Evolutionary conservation across 2,888 invertebrate genomes (phyloP), one percentile per base, ranked within the genome.

Genomic region (Stictocephala bisonia): DNA sequence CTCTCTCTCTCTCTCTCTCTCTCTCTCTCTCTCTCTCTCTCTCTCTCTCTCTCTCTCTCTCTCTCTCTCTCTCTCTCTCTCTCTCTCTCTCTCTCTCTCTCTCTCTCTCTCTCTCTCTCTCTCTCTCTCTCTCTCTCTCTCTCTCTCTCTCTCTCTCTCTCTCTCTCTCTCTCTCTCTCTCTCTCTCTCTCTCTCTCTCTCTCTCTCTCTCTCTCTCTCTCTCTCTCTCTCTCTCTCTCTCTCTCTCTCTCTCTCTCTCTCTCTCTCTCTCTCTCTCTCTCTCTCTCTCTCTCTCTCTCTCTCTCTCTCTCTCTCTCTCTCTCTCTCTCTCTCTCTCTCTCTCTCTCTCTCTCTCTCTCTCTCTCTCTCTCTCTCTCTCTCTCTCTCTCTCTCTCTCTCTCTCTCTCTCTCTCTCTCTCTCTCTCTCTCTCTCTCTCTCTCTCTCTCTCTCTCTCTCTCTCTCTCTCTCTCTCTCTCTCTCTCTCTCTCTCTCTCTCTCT

Each of bases 1-100:
- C 22, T 20, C 53, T 53, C 53, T 53, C 53, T 53, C 22, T 53
- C 53, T 53, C 53, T 53, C 22, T 3, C 24, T 53, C 53, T 18
- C 18, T 13, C 50, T 50, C 18, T 50, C 18, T 50, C 18, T 18
- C 18, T 18, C 18, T 18, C 50, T 50, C 11, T 11, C 11, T 50
- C 50, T 50, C 50, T 50, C 18, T 50, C 18, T 50, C 53, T 53
- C 22, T 3, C 24, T 53, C 53, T 18, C 18, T 13, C 50, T 50
- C 18, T 50, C 18, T 50, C 18, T 18, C 18, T 18, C 18, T 18
- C 50, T 50, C 11, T 11, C 11, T 50, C 50, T 50, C 50, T 50
- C 18, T 50, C 18, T 50, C 18, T 18, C 50, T 50, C 11, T 11
- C 11, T 50, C 50, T 50, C 50, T 50, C 18, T 50, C 18, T 50